Conservation (phyloP, 2,113 vertebrate species). For the Phylloscopus trochiloides region DNA sequence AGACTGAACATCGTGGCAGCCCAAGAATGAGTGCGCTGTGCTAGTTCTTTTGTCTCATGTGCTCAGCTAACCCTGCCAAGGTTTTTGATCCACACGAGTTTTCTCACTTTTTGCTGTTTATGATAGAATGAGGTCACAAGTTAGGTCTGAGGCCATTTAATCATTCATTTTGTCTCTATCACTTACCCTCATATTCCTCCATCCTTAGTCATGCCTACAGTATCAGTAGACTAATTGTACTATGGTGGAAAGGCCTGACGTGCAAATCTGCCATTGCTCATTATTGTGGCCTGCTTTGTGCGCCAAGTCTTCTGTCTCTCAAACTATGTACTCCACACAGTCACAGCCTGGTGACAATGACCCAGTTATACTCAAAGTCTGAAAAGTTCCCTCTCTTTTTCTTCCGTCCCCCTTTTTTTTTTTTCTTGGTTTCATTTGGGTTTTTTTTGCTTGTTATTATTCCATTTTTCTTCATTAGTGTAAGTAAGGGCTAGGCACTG, state of each 20-base stretch:
- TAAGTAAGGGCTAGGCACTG: neutral
- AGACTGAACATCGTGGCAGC: neutral
- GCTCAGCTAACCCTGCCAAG: neutral
- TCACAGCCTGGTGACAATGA: neutral
- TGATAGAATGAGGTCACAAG: slow-evolving; percentile 21
- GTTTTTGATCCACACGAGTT: neutral
- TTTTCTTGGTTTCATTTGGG: fast-evolving
- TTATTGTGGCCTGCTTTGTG: neutral
- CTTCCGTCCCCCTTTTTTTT: fast-evolving
- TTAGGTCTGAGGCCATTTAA: neutral
- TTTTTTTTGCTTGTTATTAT: neutral
- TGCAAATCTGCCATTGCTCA: neutral
- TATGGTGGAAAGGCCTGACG: neutral
- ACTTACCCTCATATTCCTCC: neutral
- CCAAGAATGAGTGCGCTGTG: neutral
- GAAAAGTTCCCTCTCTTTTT: neutral
- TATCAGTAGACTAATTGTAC: neutral
- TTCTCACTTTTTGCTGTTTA: neutral
- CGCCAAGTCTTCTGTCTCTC: neutral
- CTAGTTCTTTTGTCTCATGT: neutral
- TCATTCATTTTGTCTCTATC: neutral
- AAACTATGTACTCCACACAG: neutral
- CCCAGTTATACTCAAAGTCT: neutral
- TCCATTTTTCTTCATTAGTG: neutral
- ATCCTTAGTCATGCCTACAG: neutral